Evolutionary conservation across 2,113 vertebrate genomes (phyloP), one percentile per base, ranked within the genome.

Genomic region (Coptodon rendalli): DNA sequence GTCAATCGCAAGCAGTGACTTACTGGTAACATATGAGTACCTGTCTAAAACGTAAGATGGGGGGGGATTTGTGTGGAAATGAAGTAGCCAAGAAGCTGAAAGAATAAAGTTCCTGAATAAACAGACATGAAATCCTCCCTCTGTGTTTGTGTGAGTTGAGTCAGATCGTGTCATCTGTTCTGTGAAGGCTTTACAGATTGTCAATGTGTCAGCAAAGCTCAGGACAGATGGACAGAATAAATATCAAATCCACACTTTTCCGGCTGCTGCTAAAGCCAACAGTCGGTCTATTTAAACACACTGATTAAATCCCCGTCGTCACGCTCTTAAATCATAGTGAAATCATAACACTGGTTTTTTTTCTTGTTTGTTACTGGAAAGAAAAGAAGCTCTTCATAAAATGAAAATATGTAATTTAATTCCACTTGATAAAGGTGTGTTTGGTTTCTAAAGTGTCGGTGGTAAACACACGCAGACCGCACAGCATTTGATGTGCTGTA

Each of bases 151-250:
- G 66, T 52, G 80, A 82, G 53, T 10, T 80, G 79, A 92, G 83
- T 91, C 91, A 92, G 78, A 76, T 11, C 3, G 27, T 17, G 66
- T 90, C 86, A 40, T 91, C 92, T 92, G 91, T 53, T 89, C 80
- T 85, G 86, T 53, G 68, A 90, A 90, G 63, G 36, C 71, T 88
- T 87, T 79, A 90, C 89, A 93, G 83, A 93, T 84, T 89, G 83
- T 90, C 48, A 24, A 13, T 66, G 81, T 91, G 89, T 92, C 90
- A 86, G 83, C 31, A 13, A 73, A 63, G 83, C 89, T 86, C 29
- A 4, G 45, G 50, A 86, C 91, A 91, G 93, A 92, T 90, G 93
- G 93, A 91, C 81, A 8, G 88, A 87, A 90, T 84, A 85, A 86
- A 92, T 61, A 73, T 59, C 17, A 80, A 80, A 91, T 68, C 88